These are phyloP conservation scores for Orthonyx spaldingii DNA, from an alignment of 2,113 vertebrate genomes.

Conservation along the genomic window DNA sequence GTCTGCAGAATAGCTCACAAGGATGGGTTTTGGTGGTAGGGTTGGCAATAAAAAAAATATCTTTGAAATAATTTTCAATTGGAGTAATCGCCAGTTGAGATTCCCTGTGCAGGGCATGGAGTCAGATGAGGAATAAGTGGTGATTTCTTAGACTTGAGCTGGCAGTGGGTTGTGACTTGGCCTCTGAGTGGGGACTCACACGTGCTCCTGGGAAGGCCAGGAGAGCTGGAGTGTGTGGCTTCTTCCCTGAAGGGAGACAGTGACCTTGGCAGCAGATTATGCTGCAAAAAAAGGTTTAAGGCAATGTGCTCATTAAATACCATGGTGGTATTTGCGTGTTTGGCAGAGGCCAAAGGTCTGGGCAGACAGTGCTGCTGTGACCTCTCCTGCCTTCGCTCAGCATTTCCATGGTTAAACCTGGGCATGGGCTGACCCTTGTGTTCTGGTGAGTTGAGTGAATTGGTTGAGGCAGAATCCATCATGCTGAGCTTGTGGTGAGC, in stretches of 20 bases:
- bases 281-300: background rate
- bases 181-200: background rate
- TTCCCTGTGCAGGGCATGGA: background rate
- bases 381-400: background rate
- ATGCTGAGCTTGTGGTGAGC: background rate
- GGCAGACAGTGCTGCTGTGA: background rate
- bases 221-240: background rate
- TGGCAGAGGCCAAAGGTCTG: background rate
- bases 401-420: background rate
- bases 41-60: background rate
- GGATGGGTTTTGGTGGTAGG: background rate
- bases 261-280: slow-evolving; percentile 19
- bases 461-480: background rate
- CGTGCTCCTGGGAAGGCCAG: background rate
- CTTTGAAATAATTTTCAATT: background rate
- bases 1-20: background rate
- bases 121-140: background rate
- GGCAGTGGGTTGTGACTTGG: background rate
- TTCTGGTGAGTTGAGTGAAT: background rate
- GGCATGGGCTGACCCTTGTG: background rate
- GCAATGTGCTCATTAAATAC: background rate
- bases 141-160: background rate
- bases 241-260: background rate
- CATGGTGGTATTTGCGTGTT: background rate
- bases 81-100: fast-evolving